A percentile compares a stretch with the other conserved stretches of the same genome.
Conservation (phyloP, 2,797 vertebrate species). For the Falco peregrinus region DNA sequence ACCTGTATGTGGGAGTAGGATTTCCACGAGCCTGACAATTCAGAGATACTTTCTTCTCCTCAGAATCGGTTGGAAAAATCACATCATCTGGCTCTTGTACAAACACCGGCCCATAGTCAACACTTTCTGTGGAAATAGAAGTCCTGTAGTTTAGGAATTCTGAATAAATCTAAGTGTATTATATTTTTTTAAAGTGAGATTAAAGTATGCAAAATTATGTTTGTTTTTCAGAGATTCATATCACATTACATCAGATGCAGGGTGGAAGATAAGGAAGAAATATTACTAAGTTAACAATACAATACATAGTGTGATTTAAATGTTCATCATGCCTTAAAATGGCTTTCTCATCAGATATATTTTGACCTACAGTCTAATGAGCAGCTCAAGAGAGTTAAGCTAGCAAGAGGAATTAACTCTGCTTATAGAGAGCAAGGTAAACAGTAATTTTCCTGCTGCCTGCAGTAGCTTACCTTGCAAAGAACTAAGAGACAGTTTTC, state of each 20-base stretch:
- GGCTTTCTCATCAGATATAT: background rate
- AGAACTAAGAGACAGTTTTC: background rate
- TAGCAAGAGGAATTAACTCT: background rate
- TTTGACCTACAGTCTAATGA: background rate
- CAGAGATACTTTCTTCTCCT: conserved; percentile 91
- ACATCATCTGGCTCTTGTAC: conserved; percentile 89
- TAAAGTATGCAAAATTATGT: background rate
- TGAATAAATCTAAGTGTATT: background rate
- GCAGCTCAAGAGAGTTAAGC: background rate
- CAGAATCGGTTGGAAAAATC: conserved; percentile 88
- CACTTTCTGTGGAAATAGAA: conserved; percentile 80
- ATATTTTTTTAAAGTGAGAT: background rate
- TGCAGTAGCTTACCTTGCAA: background rate
- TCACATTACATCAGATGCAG: background rate
- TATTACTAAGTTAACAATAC: background rate
- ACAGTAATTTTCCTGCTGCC: background rate
- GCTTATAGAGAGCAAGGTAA: background rate
- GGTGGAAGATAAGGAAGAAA: background rate
- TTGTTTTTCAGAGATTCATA: background rate
- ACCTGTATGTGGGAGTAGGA: conserved; percentile 91
- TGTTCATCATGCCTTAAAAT: background rate
- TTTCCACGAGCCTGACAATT: conserved; percentile 90
- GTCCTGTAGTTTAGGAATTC: background rate
- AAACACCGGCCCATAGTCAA: conserved; percentile 91
- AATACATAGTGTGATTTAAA: background rate